Conservation (phyloP, 2,888 invertebrate species). For the Mellilla xanthometata region DNA sequence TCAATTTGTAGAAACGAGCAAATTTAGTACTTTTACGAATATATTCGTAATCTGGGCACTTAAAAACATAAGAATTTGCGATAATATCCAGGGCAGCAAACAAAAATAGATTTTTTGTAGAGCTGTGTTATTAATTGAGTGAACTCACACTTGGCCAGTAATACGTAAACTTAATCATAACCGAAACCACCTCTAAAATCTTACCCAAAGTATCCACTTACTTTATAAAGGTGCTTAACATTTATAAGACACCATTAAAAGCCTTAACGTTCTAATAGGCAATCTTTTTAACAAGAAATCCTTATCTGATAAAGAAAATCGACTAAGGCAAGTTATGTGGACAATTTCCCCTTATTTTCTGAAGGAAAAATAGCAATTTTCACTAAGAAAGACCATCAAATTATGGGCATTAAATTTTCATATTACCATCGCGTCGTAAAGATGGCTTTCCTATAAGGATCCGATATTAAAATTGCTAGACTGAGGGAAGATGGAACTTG, state of each 20-base stretch:
- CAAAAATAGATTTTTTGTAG: no score
- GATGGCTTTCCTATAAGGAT: slow-evolving; percentile 40
- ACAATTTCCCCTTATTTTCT: slow-evolving; percentile 20
- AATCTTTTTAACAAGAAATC: slow-evolving; percentile 7
- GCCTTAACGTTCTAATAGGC: slow-evolving; percentile 3
- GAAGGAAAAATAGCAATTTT: slow-evolving; percentile 27
- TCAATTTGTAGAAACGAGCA: no score
- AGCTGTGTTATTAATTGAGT: no score
- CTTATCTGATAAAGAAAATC: slow-evolving; percentile 11
- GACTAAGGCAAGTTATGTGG: slow-evolving; percentile 11
- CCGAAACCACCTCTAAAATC: no score
- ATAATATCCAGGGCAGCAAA: no score
- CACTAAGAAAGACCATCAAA: slow-evolving; percentile 30
- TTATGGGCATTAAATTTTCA: slow-evolving; percentile 42
- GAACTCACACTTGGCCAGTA: no score
- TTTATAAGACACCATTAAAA: slow-evolving; percentile 1
- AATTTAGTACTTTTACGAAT: no score
- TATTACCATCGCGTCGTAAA: slow-evolving; percentile 40
- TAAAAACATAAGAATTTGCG: no score
- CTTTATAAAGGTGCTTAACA: not conserved
- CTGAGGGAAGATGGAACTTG: slow-evolving; percentile 34
- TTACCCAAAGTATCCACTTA: no score
- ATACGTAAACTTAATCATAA: no score
- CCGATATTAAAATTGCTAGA: slow-evolving; percentile 53
- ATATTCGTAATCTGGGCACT: no score